phyloP scores from a whole-genome alignment of 2,797 vertebrate genomes.

The Manis pentadactyla region DNA sequence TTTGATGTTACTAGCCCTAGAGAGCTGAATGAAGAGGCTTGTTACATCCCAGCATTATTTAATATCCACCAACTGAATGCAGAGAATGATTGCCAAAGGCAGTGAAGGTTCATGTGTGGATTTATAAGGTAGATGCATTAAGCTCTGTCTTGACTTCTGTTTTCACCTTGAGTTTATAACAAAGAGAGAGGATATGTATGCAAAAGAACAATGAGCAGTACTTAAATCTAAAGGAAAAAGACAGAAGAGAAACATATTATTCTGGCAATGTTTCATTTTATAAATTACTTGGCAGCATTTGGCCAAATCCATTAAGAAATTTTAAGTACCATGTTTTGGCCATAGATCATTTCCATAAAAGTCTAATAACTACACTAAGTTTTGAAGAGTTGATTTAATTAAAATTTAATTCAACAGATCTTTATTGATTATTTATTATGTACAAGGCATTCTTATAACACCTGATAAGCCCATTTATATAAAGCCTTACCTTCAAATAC shows the following conservation, averaged over 20 bases:
- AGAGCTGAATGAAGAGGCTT: background rate
- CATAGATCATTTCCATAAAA: conserved; percentile 57
- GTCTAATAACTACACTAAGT: conserved; percentile 49
- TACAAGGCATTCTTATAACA: conserved; percentile 15
- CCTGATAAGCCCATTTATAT: background rate
- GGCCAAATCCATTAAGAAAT: conserved; percentile 51
- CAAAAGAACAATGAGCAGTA: background rate
- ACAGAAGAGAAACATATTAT: background rate
- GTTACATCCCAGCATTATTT: background rate
- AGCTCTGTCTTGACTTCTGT: background rate
- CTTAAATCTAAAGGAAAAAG: conserved; percentile 7
- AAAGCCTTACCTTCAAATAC: background rate
- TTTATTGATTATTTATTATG: conserved; percentile 43
- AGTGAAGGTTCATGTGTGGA: background rate
- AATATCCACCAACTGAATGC: background rate
- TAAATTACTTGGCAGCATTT: conserved; percentile 49
- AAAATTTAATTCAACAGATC: conserved; percentile 64
- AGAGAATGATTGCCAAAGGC: background rate
- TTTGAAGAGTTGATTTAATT: conserved; percentile 67
- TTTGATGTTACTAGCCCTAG: background rate
- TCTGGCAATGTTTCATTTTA: conserved; percentile 32
- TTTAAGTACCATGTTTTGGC: conserved; percentile 45
- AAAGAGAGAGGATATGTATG: background rate
- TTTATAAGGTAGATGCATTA: background rate
- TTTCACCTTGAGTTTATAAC: conserved; percentile 18